Base-by-base conservation (phyloP, 2,113 vertebrate species). In the Polyodon spathula region DNA sequence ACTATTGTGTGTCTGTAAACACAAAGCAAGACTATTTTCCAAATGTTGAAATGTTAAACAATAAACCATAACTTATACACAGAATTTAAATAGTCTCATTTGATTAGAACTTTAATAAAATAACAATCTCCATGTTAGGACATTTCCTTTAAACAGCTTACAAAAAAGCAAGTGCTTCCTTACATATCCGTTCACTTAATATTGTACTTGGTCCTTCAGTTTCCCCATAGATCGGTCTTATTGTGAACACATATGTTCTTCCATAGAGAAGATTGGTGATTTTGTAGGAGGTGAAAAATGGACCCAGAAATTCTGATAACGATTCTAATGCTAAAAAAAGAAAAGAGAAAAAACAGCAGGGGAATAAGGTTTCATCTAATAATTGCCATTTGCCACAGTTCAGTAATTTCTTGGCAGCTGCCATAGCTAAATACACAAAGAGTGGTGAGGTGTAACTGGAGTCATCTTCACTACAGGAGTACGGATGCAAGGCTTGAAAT, bases 151-250 rank as follows among this genome's bases (percentile, higher is more conserved):
- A 27, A 27, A 27, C 27, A 27, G 27, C 54, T 38, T 41, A 12
- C 8, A 51, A 15, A 17, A 51, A n/a, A 16, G n/a, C 27, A 16
- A 53, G 59, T 4, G 12, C 10, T n/a, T 38, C 54, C 84, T 72
- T 65, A 93, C 91, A 68, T 67, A 90, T 86, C 57, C 73, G 73
- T 42, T 83, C 85, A 46, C 76, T 82, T 15, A 92, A 56, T 0
- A 72, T 81, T 54, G 74, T 86, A 12, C 86, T 71, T 0, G 83
- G 86, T 10, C 92, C 92, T 43, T 88, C 75, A 0, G 44, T 75
- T 4, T 86, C 83, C 62, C 90, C 90, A 66, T 92, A 92, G 51
- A 88, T 46, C 0, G 91, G 86, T 60, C 76, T 81, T 68, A 94
- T 86, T 64, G 83, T 79, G 77, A 93, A 94, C 7, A 83, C 75